Evolutionary conservation across 2,113 vertebrate genomes (phyloP), one percentile per base, ranked within the genome.

Genomic region (Falco punctatus): DNA sequence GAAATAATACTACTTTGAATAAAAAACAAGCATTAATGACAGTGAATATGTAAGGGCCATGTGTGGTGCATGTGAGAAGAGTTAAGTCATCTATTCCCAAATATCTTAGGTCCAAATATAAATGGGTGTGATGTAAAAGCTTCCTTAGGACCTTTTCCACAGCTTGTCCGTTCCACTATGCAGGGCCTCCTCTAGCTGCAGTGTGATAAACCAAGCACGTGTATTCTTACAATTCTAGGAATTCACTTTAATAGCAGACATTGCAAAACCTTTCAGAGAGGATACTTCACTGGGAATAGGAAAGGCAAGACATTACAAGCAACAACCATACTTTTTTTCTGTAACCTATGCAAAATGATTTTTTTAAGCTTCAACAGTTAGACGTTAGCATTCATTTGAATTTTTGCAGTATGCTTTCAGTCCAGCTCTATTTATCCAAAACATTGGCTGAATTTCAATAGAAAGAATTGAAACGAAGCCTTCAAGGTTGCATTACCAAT

Each of bases 401-500:
- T 73, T 69, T 79, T 24, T 86, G 46, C 21, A 51, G 18, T 7
- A 11, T 22, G 24, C n/a, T 58, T 66, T 75, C 38, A 75, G 16
- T 33, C 12, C 57, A 80, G 13, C 30, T 42, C 17, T 55, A 28
- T 62, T 80, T 75, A 67, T 55, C 38, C 49, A 64, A 91, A 71
- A 52, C 33, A 48, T 23, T 28, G 28, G 11, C 26, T 24, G 7
- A 8, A 8, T n/a, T 78, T 61, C 52, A 57, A 35, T 66, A 49
- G 48, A 33, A 81, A 67, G 57, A 30, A 23, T 15, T 62, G 70
- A 52, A 83, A 54, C 0, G 0, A 51, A 77, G 32, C 27, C 52
- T 86, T 81, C 71, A 33, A 40, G 32, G 17, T 28, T 44, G 24
- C 0, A 0, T 18, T 52, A 51, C 30, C 1, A 15, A 42, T 14